These are phyloP conservation scores for Sitta europaea DNA, from an alignment of 2,113 vertebrate species.

Conservation along the genomic window DNA sequence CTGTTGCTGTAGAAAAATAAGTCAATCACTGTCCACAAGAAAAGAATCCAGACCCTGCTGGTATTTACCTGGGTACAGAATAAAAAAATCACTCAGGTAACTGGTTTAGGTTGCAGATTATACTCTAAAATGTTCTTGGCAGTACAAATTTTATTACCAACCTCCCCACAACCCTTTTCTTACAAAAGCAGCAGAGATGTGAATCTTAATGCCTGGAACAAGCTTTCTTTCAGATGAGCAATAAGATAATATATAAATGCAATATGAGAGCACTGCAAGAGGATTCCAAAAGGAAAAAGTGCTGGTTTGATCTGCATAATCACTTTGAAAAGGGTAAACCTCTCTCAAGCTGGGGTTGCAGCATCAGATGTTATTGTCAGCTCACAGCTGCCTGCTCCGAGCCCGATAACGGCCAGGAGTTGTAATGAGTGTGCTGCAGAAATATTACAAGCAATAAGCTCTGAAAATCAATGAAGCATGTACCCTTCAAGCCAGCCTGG, in stretches of 20 bases:
- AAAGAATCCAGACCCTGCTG: background rate
- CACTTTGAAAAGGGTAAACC: background rate
- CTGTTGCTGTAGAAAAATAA: background rate
- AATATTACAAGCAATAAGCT: background rate
- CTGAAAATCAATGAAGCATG: background rate
- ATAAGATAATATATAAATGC: background rate
- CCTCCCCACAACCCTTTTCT: background rate
- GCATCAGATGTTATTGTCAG: background rate
- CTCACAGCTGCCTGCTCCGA: background rate
- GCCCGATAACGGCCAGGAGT: background rate
- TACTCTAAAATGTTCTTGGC: background rate
- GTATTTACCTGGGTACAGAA: background rate
- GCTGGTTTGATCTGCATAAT: background rate
- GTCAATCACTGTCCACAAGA: background rate
- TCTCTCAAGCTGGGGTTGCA: background rate
- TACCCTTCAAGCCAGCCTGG: background rate
- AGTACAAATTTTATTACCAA: background rate
- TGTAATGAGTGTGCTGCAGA: background rate
- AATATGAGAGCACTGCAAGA: background rate
- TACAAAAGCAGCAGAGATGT: background rate
- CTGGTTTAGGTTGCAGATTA: background rate
- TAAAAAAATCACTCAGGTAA: background rate
- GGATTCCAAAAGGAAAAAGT: background rate
- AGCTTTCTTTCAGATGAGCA: background rate
- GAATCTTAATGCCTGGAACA: background rate